Base-by-base conservation (phyloP, 2,113 vertebrate species). In the Tetrao urogallus region DNA sequence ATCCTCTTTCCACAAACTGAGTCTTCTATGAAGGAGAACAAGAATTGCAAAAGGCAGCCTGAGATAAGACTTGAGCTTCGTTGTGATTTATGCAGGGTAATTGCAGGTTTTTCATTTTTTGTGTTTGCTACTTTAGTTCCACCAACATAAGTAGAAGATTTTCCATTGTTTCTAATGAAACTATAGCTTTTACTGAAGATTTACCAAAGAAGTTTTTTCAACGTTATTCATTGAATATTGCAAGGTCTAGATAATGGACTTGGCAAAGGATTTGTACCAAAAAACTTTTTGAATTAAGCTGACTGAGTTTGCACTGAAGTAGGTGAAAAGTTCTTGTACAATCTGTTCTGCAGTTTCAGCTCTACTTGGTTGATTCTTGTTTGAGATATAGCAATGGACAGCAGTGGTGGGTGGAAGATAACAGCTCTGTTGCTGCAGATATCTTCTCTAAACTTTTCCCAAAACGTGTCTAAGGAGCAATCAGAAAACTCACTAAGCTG, bases 351-450 rank as follows among this genome's bases (percentile, higher is more conserved):
- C 16, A 73, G 7, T 47, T 91, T 89, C 45, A 81, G 22, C 18
- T 74, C 50, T 86, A 14, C 27, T 5, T 18, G 16, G 3, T 58
- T n/a, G 65, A 3, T 47, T 86, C 82, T 56, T 15, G 7, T 75
- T 71, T 78, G 57, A 84, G 47, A 8, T 2, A 25, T 40, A 34
- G 38, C 52, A 48, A 1, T 13, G 15, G 14, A n/a, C 15, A 74
- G 38, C 32, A 72, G 8, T 3, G 2, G 9, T 1, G 12, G 2
- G 2, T 38, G 11, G 50, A 38, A 32, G 21, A 12, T 54, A 30
- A 14, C 34, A 64, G 32, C 24, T 11, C 25, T 74, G n/a, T 50
- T 66, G 13, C 65, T 83, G 17, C 65, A 63, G 30, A 7, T 70
- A 6, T 3, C 45, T 60, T 64, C 28, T 40, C 54, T 80, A n/a